Base-by-base conservation (phyloP, 2,113 vertebrate species). In the Polypterus bichir region DNA sequence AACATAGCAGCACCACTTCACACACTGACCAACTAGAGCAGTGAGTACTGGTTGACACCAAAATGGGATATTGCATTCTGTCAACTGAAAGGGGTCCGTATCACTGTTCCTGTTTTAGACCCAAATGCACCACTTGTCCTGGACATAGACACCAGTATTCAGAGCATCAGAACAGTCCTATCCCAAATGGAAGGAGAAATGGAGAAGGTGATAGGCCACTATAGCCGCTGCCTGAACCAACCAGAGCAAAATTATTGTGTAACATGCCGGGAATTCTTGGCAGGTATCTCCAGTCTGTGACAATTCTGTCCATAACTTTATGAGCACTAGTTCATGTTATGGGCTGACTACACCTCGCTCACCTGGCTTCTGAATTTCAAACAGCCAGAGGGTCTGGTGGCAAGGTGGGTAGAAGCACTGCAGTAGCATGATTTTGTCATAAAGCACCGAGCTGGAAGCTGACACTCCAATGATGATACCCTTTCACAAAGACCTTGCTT, bases 121-220 rank as follows among this genome's bases (percentile, higher is more conserved):
- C 27, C 27, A 27, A 27, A 27, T 27, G 27, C 27, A 27, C 27
- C 27, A 27, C 27, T 27, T 27, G 27, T 61, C 59, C 5, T 59
- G 44, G 58, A 62, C 51, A 62, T 10, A 3, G 60, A 62, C 11
- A 48, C 8, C n/a, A 62, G 60, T 9, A 44, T n/a, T 4, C 49
- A 52, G 49, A 52, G 60, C 8, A 27, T 54, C 4, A 2, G 60
- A 4, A 27, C 51, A 3, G 60, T 62, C 3, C 60, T 62, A 27
- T 62, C 60, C 60, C 51, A 62, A 49, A 9, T 5, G 5, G 44
- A 27, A 10, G 49, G 49, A 4, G 60, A 62, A 6, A 45, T 49
- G 44, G 60, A 62, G 9, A 49, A 44, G 11, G 60, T 62, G 44
- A 52, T 62, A 5, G 44, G 49, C n/a, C 54, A 11, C 46, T 62